Evolutionary conservation across 2,888 invertebrate genomes (phyloP).

Genomic region (Onchidella celtica): DNA sequence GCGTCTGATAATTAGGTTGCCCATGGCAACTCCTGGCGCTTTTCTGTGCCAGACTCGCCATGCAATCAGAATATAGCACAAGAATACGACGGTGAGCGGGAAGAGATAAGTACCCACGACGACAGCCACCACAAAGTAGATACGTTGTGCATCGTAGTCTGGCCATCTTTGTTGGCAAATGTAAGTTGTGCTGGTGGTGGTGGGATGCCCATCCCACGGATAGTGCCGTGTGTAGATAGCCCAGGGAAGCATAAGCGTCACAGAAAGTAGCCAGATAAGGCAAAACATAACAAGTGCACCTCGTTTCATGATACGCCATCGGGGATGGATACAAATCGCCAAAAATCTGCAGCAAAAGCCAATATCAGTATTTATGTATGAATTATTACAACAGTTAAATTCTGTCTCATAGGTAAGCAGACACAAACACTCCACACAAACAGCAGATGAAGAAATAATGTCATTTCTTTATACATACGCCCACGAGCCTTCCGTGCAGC

Average conservation of each 20-base stretch:
- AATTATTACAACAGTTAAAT: too few species aligned
- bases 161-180: slow-evolving; percentile 85
- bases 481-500: too few species aligned
- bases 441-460: too few species aligned
- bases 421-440: too few species aligned
- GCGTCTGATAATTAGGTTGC: slow-evolving; percentile 82
- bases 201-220: slow-evolving; percentile 81
- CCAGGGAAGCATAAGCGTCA: slow-evolving; percentile 92
- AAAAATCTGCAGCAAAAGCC: slow-evolving; percentile 87
- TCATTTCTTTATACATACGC: too few species aligned
- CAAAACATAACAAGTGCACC: slow-evolving; percentile 92
- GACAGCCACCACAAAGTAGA: slow-evolving; percentile 93
- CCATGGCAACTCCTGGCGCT: slow-evolving; percentile 91
- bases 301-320: slow-evolving; percentile 93
- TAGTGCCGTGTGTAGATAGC: slow-evolving; percentile 94
- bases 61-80: slow-evolving; percentile 95
- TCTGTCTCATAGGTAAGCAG: too few species aligned
- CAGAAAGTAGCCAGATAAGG: slow-evolving; percentile 92
- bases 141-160: slow-evolving; percentile 88
- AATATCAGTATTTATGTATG: too few species aligned
- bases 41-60: slow-evolving; percentile 92
- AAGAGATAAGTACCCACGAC: slow-evolving; percentile 93
- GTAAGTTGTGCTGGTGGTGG: slow-evolving; percentile 48
- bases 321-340: slow-evolving; percentile 96
- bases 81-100: slow-evolving; percentile 92